phyloP scores from a whole-genome alignment of 2,888 invertebrate genomes.

The Microdon myrmicae region DNA sequence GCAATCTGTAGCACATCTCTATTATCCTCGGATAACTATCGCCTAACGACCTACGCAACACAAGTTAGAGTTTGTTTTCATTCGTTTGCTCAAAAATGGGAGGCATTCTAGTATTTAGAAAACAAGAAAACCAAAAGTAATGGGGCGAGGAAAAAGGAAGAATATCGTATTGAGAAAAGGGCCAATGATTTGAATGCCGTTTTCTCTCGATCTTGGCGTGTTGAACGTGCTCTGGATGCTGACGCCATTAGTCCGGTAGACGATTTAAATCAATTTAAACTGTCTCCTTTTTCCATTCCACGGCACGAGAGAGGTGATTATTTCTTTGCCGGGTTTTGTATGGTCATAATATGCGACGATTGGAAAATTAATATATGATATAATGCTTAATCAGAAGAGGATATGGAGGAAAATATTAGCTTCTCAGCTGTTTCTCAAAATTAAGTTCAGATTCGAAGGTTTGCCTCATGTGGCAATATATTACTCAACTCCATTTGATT shows the following conservation, averaged over 20 bases:
- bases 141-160: conserved; percentile 8
- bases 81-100: conserved; percentile 33
- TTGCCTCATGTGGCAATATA: too few relatives aligned
- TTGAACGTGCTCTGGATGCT: conserved; percentile 36
- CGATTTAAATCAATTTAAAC: conserved; percentile 49
- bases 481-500: too few relatives aligned
- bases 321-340: too few relatives aligned
- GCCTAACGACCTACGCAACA: conserved; percentile 44
- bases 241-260: conserved; percentile 29
- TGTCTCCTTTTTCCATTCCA: conserved; percentile 23
- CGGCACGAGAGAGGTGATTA: too few relatives aligned
- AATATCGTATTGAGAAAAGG: conserved; percentile 28
- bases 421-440: too few relatives aligned
- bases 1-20: conserved; percentile 31
- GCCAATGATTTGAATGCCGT: conserved; percentile 42
- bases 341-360: too few relatives aligned
- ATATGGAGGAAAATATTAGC: too few relatives aligned
- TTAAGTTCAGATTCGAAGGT: too few relatives aligned
- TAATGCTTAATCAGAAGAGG: too few relatives aligned
- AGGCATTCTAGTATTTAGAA: too few relatives aligned
- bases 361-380: too few relatives aligned
- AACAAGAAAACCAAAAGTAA: background rate
- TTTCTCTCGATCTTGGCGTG: conserved; percentile 21
- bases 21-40: conserved; percentile 40
- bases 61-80: conserved; percentile 48